Conservation (phyloP, 2,888 invertebrate genomes). For the Linyphia triangularis region DNA sequence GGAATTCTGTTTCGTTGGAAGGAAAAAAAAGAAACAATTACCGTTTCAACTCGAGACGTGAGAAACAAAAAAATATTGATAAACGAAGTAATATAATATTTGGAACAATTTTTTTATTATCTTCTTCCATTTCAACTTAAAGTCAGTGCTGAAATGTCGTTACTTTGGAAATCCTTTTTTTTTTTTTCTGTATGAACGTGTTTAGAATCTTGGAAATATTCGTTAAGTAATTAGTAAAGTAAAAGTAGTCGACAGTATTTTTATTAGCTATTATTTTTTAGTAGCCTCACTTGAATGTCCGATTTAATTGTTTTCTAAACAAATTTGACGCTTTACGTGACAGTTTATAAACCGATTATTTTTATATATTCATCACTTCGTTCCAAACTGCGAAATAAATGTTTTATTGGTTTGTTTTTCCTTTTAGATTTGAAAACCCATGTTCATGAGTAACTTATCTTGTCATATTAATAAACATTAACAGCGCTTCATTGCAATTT, state of each 20-base stretch:
- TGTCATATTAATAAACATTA: too few species aligned
- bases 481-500: too few species aligned
- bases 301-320: too few species aligned
- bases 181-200: neutral
- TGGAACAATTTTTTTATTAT: neutral
- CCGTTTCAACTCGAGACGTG: neutral
- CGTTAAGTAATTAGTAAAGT: neutral
- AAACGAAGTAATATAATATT: neutral
- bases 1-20: too few species aligned
- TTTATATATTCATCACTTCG: too few species aligned
- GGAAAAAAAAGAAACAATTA: neutral
- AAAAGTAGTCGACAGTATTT: neutral
- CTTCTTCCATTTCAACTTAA: neutral
- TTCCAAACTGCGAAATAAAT: too few species aligned
- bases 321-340: too few species aligned
- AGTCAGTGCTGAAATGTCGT: neutral
- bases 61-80: neutral
- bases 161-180: neutral
- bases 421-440: too few species aligned
- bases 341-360: too few species aligned
- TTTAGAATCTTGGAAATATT: neutral
- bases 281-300: neutral
- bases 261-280: neutral
- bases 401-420: too few species aligned
- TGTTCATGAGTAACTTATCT: too few species aligned